Base-by-base conservation (phyloP, 2,888 invertebrate species). In the Aleiodes leptofemur region DNA sequence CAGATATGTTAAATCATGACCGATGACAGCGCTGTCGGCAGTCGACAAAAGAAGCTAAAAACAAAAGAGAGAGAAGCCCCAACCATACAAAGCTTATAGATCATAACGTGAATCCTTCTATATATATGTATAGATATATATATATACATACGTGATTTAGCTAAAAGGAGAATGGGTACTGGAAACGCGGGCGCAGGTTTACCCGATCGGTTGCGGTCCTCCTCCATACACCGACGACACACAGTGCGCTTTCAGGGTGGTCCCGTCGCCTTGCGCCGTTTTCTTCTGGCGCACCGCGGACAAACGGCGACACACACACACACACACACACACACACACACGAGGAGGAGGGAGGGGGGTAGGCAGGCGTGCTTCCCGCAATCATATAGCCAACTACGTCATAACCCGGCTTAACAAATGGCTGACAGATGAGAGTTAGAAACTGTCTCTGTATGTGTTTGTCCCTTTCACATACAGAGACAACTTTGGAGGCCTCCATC, bases 341-440 rank as follows among this genome's bases (percentile, higher is more conserved):
- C 3, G 5, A 3, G 4, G 8, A 38, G 8, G 38, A 0, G 38
- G 8, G 38, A 78, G 79, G 79, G 59, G 51, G 56, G 69, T 50
- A 64, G 70, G 70, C 61, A 73, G 75, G 75, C 79, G 76, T 76
- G 73, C 76, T 69, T 72, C 69, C 78, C 76, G 69, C 69, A 77
- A 51, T 77, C 77, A 70, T 64, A 74, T 74, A 68, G 31, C 71
- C 34, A 61, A 68, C 78, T 80, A 78, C 85, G 83, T 86, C 86
- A 86, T 86, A 87, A 85, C 84, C 43, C 82, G 83, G 71, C 81
- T 69, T 86, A 86, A 88, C 87, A 87, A 88, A 88, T 87, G 86
- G 86, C 82, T 84, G 85, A 86, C 85, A 86, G 85, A 88, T 88
- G 88, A 88, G 86, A 88, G 86, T 85, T 86, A 87, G 86, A 84